Conservation (phyloP, 2,888 invertebrate genomes). For the Diplazon laetatorius region DNA sequence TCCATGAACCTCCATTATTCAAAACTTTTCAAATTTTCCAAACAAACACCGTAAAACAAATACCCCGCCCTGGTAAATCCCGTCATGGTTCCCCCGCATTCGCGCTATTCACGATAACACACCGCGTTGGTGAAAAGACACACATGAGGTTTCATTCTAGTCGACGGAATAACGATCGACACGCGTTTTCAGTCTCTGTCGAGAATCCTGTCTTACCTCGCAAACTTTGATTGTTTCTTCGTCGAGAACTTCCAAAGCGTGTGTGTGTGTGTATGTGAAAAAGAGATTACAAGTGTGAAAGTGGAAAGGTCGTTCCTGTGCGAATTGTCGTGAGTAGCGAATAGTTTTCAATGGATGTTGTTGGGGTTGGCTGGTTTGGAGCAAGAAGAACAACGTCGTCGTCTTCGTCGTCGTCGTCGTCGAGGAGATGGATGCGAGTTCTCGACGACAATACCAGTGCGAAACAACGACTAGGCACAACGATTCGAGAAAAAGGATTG, state of each 20-base stretch:
- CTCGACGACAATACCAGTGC: constrained; percentile 4
- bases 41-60: neutral
- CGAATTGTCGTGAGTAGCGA: neutral
- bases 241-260: neutral
- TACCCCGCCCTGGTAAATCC: neutral
- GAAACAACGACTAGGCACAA: neutral
- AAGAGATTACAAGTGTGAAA: neutral
- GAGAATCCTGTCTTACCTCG: neutral
- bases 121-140: neutral
- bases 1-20: neutral
- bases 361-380: neutral
- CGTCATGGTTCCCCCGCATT: neutral
- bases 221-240: constrained; percentile 53
- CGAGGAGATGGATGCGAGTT: constrained; percentile 6
- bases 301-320: neutral
- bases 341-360: neutral
- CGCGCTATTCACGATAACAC: neutral
- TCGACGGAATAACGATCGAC: constrained; percentile 38
- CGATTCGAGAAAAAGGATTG: neutral
- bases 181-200: neutral
- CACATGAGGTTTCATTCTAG: constrained; percentile 13
- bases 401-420: neutral
- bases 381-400: constrained; percentile 12
- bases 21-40: neutral
- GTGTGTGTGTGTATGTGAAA: neutral